phyloP scores from a whole-genome alignment of 1,140 invertebrate genomes.

The Pseudomyrmex sp. region DNA sequence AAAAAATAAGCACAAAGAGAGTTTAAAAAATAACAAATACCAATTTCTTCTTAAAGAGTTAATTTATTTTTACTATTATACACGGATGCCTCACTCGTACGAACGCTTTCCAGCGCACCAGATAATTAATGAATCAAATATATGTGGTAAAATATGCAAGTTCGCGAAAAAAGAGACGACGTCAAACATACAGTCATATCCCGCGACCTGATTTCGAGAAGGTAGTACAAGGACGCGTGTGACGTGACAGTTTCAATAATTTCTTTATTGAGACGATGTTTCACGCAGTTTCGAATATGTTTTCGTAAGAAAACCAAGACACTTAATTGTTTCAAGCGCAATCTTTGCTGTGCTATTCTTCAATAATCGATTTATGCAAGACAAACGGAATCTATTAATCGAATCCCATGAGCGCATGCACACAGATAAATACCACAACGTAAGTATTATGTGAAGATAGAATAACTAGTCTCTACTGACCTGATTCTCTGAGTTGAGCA shows the following conservation, averaged over 20 bases:
- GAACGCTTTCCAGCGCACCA: background rate
- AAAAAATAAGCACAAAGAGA: too few relatives aligned
- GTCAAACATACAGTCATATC: background rate
- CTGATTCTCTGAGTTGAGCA: slow-evolving; percentile 98
- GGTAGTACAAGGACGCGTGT: slow-evolving; percentile 41
- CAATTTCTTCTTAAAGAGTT: background rate
- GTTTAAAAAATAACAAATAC: background rate
- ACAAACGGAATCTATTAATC: slow-evolving; percentile 50
- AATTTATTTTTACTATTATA: background rate
- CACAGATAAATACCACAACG: background rate
- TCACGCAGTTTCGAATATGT: slow-evolving; percentile 14
- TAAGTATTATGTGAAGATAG: background rate
- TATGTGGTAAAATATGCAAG: slow-evolving; percentile 26
- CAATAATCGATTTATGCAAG: background rate
- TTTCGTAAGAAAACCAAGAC: too few relatives aligned
- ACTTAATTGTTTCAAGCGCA: background rate
- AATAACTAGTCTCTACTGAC: slow-evolving; percentile 86
- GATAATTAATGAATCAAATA: slow-evolving; percentile 28
- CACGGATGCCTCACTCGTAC: background rate
- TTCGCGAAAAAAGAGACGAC: background rate
- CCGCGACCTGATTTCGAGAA: slow-evolving; percentile 50
- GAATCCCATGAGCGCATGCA: background rate
- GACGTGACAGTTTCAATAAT: slow-evolving; percentile 24
- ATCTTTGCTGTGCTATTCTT: background rate
- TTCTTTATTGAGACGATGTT: slow-evolving; percentile 14